phyloP scores from a whole-genome alignment of 2,797 vertebrate genomes.

The Prunella strophiata region DNA sequence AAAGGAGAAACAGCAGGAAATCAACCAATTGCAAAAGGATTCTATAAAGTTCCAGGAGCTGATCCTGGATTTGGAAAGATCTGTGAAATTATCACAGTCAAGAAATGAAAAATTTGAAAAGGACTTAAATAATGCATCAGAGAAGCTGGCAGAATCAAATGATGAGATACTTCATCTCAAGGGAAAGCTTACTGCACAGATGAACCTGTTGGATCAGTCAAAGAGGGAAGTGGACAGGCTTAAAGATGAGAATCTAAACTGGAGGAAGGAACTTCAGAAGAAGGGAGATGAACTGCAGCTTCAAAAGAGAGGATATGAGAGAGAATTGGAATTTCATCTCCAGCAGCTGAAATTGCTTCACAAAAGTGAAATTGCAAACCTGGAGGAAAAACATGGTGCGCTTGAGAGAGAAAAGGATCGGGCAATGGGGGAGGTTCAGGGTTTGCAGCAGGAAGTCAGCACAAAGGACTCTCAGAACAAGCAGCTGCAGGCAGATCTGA shows the following conservation, averaged over 20 bases:
- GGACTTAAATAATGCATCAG: slow-evolving; percentile 71
- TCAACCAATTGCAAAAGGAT: slow-evolving; percentile 87
- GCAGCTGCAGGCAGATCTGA: slow-evolving; percentile 77
- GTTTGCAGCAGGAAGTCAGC: slow-evolving; percentile 73
- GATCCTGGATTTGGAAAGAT: slow-evolving; percentile 84
- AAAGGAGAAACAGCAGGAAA: slow-evolving; percentile 89
- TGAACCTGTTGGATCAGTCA: slow-evolving; percentile 72
- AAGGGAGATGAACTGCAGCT: slow-evolving; percentile 61
- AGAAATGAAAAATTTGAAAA: slow-evolving; percentile 72
- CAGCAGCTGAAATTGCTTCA: slow-evolving; percentile 69
- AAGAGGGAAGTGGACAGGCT: slow-evolving; percentile 65
- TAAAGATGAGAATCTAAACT: slow-evolving; percentile 74
- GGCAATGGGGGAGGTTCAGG: slow-evolving; percentile 51
- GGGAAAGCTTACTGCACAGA: slow-evolving; percentile 62
- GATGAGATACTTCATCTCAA: slow-evolving; percentile 66
- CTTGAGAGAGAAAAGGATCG: slow-evolving; percentile 73
- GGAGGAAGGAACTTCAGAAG: slow-evolving; percentile 69
- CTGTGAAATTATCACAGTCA: slow-evolving; percentile 77
- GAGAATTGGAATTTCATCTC: slow-evolving; percentile 42
- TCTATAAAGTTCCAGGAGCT: slow-evolving; percentile 88
- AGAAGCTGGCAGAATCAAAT: slow-evolving; percentile 64
- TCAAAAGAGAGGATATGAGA: slow-evolving; percentile 51
- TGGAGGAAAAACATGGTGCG: slow-evolving; percentile 73
- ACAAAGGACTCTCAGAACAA: slow-evolving; percentile 75
- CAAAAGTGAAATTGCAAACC: slow-evolving; percentile 67